Conservation (phyloP, 2,888 invertebrate genomes). For the Caenorhabditis sulstoni region DNA sequence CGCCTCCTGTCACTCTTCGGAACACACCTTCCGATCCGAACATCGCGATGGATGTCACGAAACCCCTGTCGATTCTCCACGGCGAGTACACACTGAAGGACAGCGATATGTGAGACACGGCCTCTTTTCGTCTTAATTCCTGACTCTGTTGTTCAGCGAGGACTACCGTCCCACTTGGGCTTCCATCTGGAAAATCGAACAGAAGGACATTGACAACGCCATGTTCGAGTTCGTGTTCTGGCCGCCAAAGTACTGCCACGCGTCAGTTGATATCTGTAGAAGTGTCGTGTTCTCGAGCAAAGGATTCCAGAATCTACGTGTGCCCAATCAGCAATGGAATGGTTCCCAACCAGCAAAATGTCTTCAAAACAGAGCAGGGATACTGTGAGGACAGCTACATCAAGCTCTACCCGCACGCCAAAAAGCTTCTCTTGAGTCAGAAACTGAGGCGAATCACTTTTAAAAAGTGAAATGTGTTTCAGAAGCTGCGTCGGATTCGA, state of each 20-base stretch:
- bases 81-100: constrained; percentile 26
- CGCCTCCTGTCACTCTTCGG: too few relatives aligned
- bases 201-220: not conserved
- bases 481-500: too few relatives aligned
- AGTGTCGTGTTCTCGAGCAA: not conserved
- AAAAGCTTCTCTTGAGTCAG: constrained; percentile 18
- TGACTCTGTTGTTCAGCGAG: constrained; percentile 4
- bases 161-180: constrained; percentile 42
- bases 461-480: too few relatives aligned
- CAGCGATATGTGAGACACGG: constrained; percentile 14
- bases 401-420: constrained; percentile 41
- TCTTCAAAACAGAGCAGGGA: constrained; percentile 10
- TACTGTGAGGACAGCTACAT: constrained; percentile 28
- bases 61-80: constrained; percentile 18
- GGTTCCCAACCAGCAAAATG: too few relatives aligned
- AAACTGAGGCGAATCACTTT: too few relatives aligned
- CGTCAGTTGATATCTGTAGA: constrained; percentile 1
- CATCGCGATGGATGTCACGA: not conserved
- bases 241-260: constrained; percentile 49
- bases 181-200: constrained; percentile 25
- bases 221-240: constrained; percentile 17
- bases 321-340: too few relatives aligned
- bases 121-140: too few relatives aligned
- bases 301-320: constrained; percentile 20
- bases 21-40: not conserved